phyloP scores from a whole-genome alignment of 2,888 invertebrate species.

The Amblyjoppa proteus region DNA sequence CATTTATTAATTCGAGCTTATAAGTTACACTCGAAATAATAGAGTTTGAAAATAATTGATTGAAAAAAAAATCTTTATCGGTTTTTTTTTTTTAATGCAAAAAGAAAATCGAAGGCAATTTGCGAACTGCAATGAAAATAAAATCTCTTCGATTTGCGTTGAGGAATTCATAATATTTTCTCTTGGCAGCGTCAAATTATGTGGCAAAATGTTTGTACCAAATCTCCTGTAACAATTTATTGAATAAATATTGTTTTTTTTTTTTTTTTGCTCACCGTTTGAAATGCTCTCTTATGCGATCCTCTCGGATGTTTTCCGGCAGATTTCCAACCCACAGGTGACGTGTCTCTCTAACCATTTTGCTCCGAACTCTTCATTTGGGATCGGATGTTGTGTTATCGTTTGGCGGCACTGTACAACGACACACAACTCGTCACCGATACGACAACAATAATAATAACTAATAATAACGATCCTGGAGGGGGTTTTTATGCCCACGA shows the following conservation, averaged over 20 bases:
- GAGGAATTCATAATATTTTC: neutral
- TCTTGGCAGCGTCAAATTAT: neutral
- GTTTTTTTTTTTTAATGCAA: neutral
- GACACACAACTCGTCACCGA: conserved; percentile 82
- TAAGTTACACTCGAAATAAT: neutral
- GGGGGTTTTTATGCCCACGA: neutral
- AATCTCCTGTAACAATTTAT: neutral
- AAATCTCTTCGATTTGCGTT: neutral
- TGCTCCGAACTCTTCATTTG: conserved; percentile 97
- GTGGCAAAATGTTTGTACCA: neutral
- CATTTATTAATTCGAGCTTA: too few relatives aligned
- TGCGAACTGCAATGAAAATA: neutral
- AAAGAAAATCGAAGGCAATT: neutral
- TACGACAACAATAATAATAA: conserved; percentile 34
- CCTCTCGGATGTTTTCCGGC: conserved; percentile 99
- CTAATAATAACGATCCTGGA: conserved; percentile 40
- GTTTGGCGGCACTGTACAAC: conserved; percentile 85
- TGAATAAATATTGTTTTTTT: neutral
- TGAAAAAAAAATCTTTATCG: neutral
- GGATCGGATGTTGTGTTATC: conserved; percentile 87
- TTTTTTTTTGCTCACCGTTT: conserved; percentile 91
- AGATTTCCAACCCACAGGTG: conserved; percentile 99
- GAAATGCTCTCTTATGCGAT: conserved; percentile 98
- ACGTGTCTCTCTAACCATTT: conserved; percentile 99
- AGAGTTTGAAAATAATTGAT: neutral